Evolutionary conservation across 2,113 vertebrate species (phyloP), one percentile per base, ranked within the genome.

Genomic region (Ochotona curzoniae): DNA sequence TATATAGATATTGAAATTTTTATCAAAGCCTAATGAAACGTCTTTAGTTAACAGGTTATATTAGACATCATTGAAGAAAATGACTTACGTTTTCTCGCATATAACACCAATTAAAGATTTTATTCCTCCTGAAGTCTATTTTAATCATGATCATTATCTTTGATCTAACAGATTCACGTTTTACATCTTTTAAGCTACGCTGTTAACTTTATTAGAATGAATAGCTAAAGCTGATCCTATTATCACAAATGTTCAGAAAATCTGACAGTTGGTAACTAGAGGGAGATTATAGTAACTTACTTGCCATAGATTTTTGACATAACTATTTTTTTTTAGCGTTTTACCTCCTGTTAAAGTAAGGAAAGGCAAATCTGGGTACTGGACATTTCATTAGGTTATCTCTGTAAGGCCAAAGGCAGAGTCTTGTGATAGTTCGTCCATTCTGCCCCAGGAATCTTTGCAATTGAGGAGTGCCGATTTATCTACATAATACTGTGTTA

Each of bases 211-310:
- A 83, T 96, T 86, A 91, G n/a, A 96, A 95, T 28, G 94, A 79
- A 97, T 61, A 97, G 83, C 63, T 97, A 96, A 97, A 94, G 64
- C 35, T 18, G 87, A 86, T 97, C 70, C 63, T 83, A 91, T 97
- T 97, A 97, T 96, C 81, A 87, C 61, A 95, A 0, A 0, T 91
- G 94, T 97, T 96, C 92, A 97, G 93, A 80, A 96, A 93, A 71
- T 96, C 54, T 84, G 74, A 70, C 93, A 97, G 89, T 79, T 91
- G 96, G 89, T 81, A 98, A 96, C 78, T 94, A 90, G 75, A 93
- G 63, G 91, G 86, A 95, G 88, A 97, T 96, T 97, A 95, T 89
- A 97, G 97, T 95, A 95, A 96, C 96, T 89, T 97, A 95, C 88
- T 97, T 97, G 81, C 84, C 69, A 86, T 86, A 38, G 5, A 79